Evolutionary conservation across 2,797 vertebrate genomes (phyloP).

Genomic region (Decapterus maruadsi): DNA sequence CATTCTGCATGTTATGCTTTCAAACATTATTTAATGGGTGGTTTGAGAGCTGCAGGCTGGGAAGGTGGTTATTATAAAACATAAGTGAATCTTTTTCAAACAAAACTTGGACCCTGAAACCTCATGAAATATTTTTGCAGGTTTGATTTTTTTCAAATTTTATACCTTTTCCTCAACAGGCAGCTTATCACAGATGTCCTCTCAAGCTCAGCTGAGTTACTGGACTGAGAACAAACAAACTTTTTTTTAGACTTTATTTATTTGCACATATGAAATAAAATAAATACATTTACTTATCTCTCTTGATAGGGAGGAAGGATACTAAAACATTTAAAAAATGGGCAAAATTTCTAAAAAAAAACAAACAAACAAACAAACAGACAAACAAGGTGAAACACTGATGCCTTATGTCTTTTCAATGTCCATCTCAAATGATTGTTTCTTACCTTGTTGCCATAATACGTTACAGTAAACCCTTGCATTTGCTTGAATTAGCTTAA

Average conservation of each 20-base stretch:
- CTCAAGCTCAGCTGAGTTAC: slow-evolving; percentile 49
- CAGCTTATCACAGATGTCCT: slow-evolving; percentile 55
- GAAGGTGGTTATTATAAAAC: neutral
- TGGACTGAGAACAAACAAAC: slow-evolving; percentile 30
- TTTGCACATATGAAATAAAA: no score
- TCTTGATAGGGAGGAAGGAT: no score
- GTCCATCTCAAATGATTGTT: slow-evolving; percentile 4
- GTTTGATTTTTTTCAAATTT: slow-evolving; percentile 4
- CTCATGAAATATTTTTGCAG: slow-evolving; percentile 29
- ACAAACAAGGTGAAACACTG: neutral
- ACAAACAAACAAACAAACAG: no score
- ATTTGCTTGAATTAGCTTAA: neutral
- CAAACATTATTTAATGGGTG: slow-evolving; percentile 10
- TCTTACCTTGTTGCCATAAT: slow-evolving; percentile 11
- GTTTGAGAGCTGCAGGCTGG: slow-evolving; percentile 15
- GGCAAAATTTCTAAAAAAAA: no score
- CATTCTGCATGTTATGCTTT: neutral
- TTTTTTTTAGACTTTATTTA: neutral
- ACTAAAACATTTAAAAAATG: no score
- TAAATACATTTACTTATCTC: no score
- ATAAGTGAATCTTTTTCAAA: slow-evolving; percentile 5
- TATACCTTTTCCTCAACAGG: slow-evolving; percentile 34
- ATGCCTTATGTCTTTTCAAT: neutral
- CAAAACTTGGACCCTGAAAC: slow-evolving; percentile 28
- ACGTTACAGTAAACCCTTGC: neutral